These are phyloP conservation scores for Alsophila aescularia DNA, from an alignment of 2,888 invertebrate genomes.

Conservation along the genomic window DNA sequence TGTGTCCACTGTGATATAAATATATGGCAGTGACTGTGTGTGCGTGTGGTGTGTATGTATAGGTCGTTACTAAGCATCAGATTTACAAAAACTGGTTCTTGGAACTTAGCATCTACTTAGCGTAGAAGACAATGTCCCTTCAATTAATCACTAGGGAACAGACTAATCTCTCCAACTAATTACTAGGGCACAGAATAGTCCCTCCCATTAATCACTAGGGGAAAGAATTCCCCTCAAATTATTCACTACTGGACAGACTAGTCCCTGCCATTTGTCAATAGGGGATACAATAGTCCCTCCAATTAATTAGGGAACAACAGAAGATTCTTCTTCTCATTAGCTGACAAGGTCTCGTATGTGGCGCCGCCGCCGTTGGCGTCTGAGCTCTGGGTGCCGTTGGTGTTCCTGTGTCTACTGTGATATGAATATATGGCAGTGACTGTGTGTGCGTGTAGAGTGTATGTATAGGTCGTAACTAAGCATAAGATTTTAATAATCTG, in stretches of 20 bases:
- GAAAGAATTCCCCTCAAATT: not conserved
- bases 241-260: too few relatives aligned
- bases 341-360: slow-evolving; percentile 86
- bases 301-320: slow-evolving; percentile 73
- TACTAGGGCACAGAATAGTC: too few relatives aligned
- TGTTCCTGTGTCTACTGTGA: slow-evolving; percentile 59
- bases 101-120: too few relatives aligned
- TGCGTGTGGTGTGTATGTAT: slow-evolving; percentile 40
- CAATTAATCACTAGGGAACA: too few relatives aligned
- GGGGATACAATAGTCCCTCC: slow-evolving; percentile 55
- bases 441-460: slow-evolving; percentile 57
- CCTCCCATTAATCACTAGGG: not conserved
- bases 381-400: slow-evolving; percentile 71
- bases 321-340: slow-evolving; percentile 85
- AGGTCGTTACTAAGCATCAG: too few relatives aligned
- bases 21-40: slow-evolving; percentile 49
- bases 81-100: too few relatives aligned
- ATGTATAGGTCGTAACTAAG: not conserved
- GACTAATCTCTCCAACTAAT: too few relatives aligned
- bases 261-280: not conserved
- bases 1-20: slow-evolving; percentile 45
- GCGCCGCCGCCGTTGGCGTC: slow-evolving; percentile 83
- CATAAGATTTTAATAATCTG: too few relatives aligned
- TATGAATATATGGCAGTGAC: slow-evolving; percentile 17
- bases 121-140: too few relatives aligned